A percentile compares a stretch with the other conserved stretches of the same genome.
These are phyloP conservation scores for Netelia melanura DNA, from an alignment of 2,888 invertebrate species.

Conservation along the genomic window DNA sequence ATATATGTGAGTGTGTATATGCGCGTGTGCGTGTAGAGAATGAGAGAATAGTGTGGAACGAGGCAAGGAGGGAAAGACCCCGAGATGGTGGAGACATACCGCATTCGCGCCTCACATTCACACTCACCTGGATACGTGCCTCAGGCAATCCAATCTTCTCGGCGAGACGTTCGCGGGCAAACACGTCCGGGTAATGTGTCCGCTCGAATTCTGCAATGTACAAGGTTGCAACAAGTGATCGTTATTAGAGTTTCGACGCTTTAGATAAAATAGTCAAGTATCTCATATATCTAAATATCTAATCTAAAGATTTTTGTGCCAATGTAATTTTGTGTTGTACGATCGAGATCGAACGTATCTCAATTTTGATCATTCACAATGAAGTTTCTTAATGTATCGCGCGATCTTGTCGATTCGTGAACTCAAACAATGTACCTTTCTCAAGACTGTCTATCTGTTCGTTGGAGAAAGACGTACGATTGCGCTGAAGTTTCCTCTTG, in stretches of 20 bases:
- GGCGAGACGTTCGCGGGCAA: slow-evolving; percentile 97
- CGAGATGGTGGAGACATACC: slow-evolving; percentile 68
- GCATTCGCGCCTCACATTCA: slow-evolving; percentile 82
- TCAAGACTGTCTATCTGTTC: slow-evolving; percentile 99
- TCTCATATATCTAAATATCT: not conserved
- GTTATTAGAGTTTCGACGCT: slow-evolving; percentile 59
- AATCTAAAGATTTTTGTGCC: not conserved
- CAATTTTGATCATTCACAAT: not conserved
- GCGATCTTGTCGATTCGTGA: not conserved
- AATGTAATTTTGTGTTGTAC: not conserved
- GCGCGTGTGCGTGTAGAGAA: slow-evolving; percentile 62
- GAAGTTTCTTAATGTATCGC: not conserved
- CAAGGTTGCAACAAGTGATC: slow-evolving; percentile 74
- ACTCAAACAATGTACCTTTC: slow-evolving; percentile 91
- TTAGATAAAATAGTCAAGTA: not conserved
- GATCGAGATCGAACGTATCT: no score
- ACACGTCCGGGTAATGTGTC: slow-evolving; percentile 99
- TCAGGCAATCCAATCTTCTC: slow-evolving; percentile 99
- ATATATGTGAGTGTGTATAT: slow-evolving; percentile 67
- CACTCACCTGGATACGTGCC: slow-evolving; percentile 99
- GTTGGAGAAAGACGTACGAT: slow-evolving; percentile 98
- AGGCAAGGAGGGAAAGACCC: slow-evolving; percentile 70
- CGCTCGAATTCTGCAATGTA: slow-evolving; percentile 95
- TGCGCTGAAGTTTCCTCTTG: slow-evolving; percentile 98
- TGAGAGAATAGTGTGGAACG: slow-evolving; percentile 70